phyloP scores from a whole-genome alignment of 2,888 invertebrate species.

The Lampropteryx suffumata region DNA sequence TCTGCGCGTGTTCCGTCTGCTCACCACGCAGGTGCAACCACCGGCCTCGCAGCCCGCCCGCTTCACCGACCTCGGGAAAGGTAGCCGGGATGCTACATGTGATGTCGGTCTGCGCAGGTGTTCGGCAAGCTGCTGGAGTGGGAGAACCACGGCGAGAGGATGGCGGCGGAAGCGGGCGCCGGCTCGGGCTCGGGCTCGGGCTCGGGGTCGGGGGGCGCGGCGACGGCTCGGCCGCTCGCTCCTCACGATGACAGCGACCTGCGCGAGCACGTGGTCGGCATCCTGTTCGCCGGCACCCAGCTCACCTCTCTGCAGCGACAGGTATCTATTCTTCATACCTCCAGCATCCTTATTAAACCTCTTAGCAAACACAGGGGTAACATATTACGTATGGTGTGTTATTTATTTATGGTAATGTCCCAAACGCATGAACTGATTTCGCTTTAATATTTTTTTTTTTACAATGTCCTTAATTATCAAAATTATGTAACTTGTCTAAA shows the following conservation, averaged over 20 bases:
- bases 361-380: too few relatives aligned
- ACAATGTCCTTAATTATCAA: too few relatives aligned
- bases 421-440: too few relatives aligned
- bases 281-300: constrained; percentile 96
- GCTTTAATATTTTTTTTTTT: too few relatives aligned
- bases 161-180: not conserved
- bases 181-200: constrained; percentile 47
- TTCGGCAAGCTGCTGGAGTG: constrained; percentile 94
- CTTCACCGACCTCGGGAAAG: too few relatives aligned
- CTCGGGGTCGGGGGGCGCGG: not conserved
- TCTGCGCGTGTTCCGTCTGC: constrained; percentile 93
- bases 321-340: constrained; percentile 68
- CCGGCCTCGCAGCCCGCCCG: too few relatives aligned
- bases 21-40: constrained; percentile 90
- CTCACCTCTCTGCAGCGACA: constrained; percentile 96
- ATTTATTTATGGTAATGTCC: too few relatives aligned
- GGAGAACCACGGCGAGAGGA: constrained; percentile 53
- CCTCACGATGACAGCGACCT: constrained; percentile 84
- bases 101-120: constrained; percentile 78
- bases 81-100: too few relatives aligned
- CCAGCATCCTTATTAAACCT: too few relatives aligned
- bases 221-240: constrained; percentile 25
- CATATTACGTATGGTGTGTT: too few relatives aligned
- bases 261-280: constrained; percentile 98
- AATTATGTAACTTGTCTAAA: too few relatives aligned